Evolutionary conservation across 2,797 vertebrate species (phyloP), one percentile per base, ranked within the genome.

Genomic region (Catharus ustulatus): DNA sequence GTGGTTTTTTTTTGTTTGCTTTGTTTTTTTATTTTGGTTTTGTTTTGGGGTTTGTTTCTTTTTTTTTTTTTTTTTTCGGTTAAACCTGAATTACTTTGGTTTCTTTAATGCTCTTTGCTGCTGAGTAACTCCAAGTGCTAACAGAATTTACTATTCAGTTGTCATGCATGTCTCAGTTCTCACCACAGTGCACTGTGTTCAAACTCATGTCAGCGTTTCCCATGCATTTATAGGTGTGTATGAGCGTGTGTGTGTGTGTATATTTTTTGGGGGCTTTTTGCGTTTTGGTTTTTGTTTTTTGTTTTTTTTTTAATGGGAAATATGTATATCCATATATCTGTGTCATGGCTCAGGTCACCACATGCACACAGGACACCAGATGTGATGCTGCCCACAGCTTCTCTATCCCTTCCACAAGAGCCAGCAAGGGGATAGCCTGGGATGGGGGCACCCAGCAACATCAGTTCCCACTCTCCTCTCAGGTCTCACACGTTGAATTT

Each of bases 91-190:
- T 76, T 58, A 42, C 69, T 92, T 84, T 45, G 49, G 62, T 84
- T 91, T 86, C 87, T 94, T 93, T 91, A 94, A 88, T 92, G 76
- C 42, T 59, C 86, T 92, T 95, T 71, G 83, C 83, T 90, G 86
- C 62, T 64, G 75, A 96, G 86, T 69, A 90, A 91, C 74, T 90
- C 38, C 48, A 80, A 92, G 82, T 66, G 92, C 26, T 84, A 94
- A 96, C 84, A 93, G 69, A 95, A 96, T 93, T 87, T 93, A 94
- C 87, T 96, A 94, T 51, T 83, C 52, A 22, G 46, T 91, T 96
- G 93, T 95, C 96, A 94, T 46, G 64, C 20, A 15, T 0, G 5
- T 64, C 72, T 93, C 82, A 62, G 83, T 18, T 81, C 77, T 87
- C 84, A 86, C 69, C 13, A 5, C 48, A 74, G 46, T 32, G 32